A percentile compares a stretch with the other conserved stretches of the same genome.
phyloP scores from a whole-genome alignment of 2,888 invertebrate species.

The Pimpla rufipes region DNA sequence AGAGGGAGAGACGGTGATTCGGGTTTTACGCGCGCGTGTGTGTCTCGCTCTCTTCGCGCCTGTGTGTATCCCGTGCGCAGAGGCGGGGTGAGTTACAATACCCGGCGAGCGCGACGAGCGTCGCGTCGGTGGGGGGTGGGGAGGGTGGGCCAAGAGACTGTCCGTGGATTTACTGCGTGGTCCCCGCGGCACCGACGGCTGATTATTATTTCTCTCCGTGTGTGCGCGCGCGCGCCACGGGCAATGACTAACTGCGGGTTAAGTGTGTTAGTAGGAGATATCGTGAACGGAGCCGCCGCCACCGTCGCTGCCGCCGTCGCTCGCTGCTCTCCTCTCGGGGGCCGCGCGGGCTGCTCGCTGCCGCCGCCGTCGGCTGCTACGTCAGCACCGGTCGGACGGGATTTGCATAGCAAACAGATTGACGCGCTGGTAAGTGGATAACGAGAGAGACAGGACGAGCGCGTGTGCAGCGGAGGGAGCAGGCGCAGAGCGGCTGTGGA shows the following conservation, averaged over 20 bases:
- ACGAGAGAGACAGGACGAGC: slow-evolving; percentile 75
- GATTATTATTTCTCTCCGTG: slow-evolving; percentile 35
- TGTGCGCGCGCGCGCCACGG: slow-evolving; percentile 65
- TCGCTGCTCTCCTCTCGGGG: slow-evolving; percentile 25
- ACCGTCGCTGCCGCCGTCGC: slow-evolving; percentile 70
- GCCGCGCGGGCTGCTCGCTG: slow-evolving; percentile 66
- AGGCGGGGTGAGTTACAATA: no score
- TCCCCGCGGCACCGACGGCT: slow-evolving; percentile 34
- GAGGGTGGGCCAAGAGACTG: slow-evolving; percentile 63
- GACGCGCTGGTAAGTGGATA: slow-evolving; percentile 83
- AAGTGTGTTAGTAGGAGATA: slow-evolving; percentile 81
- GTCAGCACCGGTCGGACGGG: slow-evolving; percentile 82
- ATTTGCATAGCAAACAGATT: slow-evolving; percentile 85
- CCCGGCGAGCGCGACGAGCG: no score
- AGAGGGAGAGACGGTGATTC: slow-evolving; percentile 7
- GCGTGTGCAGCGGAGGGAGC: slow-evolving; percentile 10
- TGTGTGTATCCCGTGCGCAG: no score
- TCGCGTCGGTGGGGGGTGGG: not conserved
- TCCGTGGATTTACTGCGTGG: slow-evolving; percentile 44
- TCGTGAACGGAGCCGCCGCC: slow-evolving; percentile 64
- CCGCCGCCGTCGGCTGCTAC: slow-evolving; percentile 73
- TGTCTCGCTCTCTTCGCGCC: no score
- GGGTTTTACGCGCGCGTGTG: no score
- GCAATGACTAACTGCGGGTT: slow-evolving; percentile 82
- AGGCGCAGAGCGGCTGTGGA: slow-evolving; percentile 27